Evolutionary conservation across 2,888 invertebrate species (phyloP).

Genomic region (Cacoxenus indagator): DNA sequence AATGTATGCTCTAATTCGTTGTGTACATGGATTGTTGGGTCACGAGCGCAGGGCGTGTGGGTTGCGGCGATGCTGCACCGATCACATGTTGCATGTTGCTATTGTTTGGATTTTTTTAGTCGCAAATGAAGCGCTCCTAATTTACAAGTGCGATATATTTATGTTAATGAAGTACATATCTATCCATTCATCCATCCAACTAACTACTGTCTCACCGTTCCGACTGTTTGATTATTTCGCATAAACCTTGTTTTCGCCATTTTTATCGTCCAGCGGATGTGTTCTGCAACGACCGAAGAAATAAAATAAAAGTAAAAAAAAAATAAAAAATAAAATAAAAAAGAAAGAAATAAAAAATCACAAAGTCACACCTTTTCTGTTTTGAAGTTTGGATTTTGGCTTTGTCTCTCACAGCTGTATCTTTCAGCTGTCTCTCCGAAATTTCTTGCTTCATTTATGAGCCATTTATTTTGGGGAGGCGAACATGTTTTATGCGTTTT

Average conservation of each 20-base stretch:
- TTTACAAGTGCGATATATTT: constrained; percentile 4
- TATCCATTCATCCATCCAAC: too few species aligned
- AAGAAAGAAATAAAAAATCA: not conserved
- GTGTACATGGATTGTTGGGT: constrained; percentile 2
- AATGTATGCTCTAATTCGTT: not conserved
- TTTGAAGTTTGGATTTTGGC: not conserved
- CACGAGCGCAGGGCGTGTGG: not conserved
- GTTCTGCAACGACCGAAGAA: not conserved
- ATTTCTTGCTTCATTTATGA: not conserved
- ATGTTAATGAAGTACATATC: not conserved
- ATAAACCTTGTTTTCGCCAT: not conserved
- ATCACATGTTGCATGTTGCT: too few species aligned
- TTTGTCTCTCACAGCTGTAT: not conserved
- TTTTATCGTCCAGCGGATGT: not conserved
- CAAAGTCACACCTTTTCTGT: not conserved
- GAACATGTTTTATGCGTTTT: not conserved
- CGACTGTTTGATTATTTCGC: too few species aligned
- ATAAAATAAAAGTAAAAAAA: not conserved
- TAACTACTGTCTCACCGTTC: too few species aligned
- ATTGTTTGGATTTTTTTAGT: too few species aligned
- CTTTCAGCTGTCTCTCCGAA: not conserved
- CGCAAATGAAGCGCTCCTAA: constrained; percentile 44
- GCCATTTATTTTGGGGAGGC: too few species aligned
- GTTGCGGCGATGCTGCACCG: not conserved
- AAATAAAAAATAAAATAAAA: not conserved